Evolutionary conservation across 2,888 invertebrate genomes (phyloP).

Genomic region (Galerucella nymphaeae): DNA sequence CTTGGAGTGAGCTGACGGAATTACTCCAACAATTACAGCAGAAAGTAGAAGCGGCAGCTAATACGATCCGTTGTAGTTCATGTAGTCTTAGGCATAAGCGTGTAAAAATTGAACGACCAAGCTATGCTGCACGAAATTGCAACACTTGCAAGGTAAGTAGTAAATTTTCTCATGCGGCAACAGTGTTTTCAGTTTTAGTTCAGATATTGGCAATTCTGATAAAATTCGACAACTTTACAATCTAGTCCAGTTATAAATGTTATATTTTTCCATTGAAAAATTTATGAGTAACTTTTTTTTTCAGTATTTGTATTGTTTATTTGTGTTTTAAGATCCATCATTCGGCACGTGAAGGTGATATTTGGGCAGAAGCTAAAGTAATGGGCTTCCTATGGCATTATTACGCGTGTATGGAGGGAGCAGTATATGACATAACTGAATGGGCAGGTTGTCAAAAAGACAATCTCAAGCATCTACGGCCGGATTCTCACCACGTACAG

Average conservation of each 20-base stretch:
- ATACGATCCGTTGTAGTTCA: slow-evolving; percentile 94
- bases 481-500: slow-evolving; percentile 92
- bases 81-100: slow-evolving; percentile 92
- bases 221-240: too few relatives aligned
- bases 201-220: background rate
- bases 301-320: slow-evolving; percentile 2
- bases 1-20: slow-evolving; percentile 87
- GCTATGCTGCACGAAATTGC: slow-evolving; percentile 93
- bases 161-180: background rate
- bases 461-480: slow-evolving; percentile 83
- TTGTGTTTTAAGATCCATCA: slow-evolving; percentile 77
- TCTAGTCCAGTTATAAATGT: too few relatives aligned
- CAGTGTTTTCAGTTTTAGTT: background rate
- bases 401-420: slow-evolving; percentile 96
- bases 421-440: slow-evolving; percentile 95
- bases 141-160: slow-evolving; percentile 71
- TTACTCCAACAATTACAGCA: slow-evolving; percentile 88
- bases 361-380: slow-evolving; percentile 88
- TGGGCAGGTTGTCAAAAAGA: slow-evolving; percentile 95
- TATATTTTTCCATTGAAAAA: too few relatives aligned
- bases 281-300: background rate
- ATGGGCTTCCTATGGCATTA: slow-evolving; percentile 93
- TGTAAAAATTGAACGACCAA: slow-evolving; percentile 85
- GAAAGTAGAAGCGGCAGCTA: slow-evolving; percentile 94
- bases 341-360: slow-evolving; percentile 93